Evolutionary conservation across 2,797 vertebrate genomes (phyloP).

Genomic region (Megalops cyprinoides): DNA sequence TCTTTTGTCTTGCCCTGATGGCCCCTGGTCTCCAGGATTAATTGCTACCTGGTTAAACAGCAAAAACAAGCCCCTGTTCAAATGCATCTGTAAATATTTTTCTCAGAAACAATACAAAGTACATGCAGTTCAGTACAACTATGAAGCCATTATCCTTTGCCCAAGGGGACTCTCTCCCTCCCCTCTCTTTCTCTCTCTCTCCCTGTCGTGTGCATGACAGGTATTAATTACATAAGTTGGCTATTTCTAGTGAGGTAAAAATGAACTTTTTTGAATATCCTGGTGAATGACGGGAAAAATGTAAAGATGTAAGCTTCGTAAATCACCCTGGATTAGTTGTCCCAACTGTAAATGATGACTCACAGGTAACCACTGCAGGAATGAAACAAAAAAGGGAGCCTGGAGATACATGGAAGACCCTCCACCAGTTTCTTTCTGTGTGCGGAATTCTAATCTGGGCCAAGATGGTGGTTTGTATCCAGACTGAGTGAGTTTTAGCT

Average conservation of each 20-base stretch:
- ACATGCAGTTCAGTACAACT: background rate
- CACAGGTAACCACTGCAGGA: background rate
- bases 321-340: background rate
- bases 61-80: background rate
- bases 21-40: background rate
- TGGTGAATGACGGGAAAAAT: background rate
- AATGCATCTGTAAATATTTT: slow-evolving; percentile 10
- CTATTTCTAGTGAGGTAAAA: background rate
- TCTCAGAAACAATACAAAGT: slow-evolving; percentile 2
- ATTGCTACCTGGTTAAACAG: background rate
- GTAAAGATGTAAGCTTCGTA: background rate
- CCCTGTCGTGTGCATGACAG: background rate
- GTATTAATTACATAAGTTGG: background rate
- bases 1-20: background rate
- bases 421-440: background rate
- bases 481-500: no score
- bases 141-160: slow-evolving; percentile 1
- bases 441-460: background rate
- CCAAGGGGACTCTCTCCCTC: background rate
- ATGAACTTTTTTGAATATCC: background rate
- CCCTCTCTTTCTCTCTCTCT: background rate
- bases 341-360: background rate
- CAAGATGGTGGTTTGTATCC: no score
- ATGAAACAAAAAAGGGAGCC: background rate
- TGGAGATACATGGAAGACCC: background rate